Base-by-base conservation (phyloP, 2,888 invertebrate genomes). In the Euspilapteryx auroguttella region DNA sequence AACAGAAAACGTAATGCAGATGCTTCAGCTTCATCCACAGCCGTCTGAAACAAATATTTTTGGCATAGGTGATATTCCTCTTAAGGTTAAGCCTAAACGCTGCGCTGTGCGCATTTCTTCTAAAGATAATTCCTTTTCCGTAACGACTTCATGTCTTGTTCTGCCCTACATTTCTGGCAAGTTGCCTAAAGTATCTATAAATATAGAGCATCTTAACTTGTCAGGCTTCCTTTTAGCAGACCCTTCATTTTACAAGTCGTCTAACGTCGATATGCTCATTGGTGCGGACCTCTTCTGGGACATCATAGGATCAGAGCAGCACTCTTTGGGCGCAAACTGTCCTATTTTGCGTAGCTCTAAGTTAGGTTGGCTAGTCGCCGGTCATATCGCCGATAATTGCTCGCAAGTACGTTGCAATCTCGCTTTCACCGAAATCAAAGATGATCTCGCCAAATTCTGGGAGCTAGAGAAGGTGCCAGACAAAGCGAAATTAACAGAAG, bases 231-330 rank as follows among this genome's bases (percentile, higher is more conserved):
- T 12, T 13, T 22, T 27, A 12, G 27, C 27, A 21, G 27, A 27
- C 14, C 27, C 27, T n/a, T 21, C 12, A 3, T 27, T 21, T 14
- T 13, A 27, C 10, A 3, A 9, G 9, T 14, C 27, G 1, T 9
- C 10, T 2, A 4, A 9, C 4, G 14, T 27, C 4, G 21, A 27
- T 6, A 27, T 27, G 21, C 22, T 27, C 9, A 13, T 27, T n/a
- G 27, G 27, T 9, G 27, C 27, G 3, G 27, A 27, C 14, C n/a
- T 27, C 12, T 27, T 27, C 9, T 27, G 27, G 27, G 22, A 27
- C 7, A 8, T 27, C 9, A 13, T 27, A 9, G 2, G 14, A 3
- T 21, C 21, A 12, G 14, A 27, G 14, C 27, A 21, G 6, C 21
- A 13, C 5, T 9, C 9, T 4, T 21, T 27, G 5, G 27, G 27